Conservation (phyloP, 2,797 vertebrate genomes). For the Simalia tracyae region DNA sequence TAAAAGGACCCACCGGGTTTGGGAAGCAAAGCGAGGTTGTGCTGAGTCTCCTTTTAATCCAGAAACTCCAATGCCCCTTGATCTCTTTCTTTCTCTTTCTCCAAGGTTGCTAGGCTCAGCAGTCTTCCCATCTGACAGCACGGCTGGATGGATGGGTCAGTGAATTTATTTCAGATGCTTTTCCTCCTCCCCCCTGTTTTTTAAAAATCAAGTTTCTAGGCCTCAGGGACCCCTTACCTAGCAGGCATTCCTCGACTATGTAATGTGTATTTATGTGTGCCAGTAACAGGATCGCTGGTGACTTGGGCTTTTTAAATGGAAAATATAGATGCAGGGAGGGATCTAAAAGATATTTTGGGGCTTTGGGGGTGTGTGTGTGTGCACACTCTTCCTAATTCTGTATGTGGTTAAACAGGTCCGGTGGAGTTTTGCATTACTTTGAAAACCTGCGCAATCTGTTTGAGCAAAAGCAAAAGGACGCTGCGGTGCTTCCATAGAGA, state of each 20-base stretch:
- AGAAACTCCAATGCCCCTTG: background rate
- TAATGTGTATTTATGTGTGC: background rate
- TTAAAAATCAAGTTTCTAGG: background rate
- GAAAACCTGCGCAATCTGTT: background rate
- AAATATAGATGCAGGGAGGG: background rate
- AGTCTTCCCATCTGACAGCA: too few species aligned
- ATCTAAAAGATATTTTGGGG: background rate
- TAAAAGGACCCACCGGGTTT: constrained; percentile 9
- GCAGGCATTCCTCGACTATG: background rate
- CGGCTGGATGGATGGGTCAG: background rate
- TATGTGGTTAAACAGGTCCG: too few species aligned
- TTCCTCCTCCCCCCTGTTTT: background rate
- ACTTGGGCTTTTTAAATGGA: background rate
- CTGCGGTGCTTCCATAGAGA: too few species aligned
- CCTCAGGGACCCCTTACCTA: background rate
- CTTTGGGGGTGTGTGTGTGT: background rate
- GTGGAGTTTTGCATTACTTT: background rate
- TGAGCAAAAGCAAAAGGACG: background rate
- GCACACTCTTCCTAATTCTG: background rate
- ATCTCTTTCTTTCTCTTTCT: background rate
- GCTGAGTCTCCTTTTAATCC: constrained; percentile 1
- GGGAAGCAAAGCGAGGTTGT: background rate
- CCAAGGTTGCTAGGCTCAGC: background rate
- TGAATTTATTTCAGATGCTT: background rate
- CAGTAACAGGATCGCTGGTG: background rate